Conservation (phyloP, 1,140 invertebrate species). For the Trichonephila clavata region DNA sequence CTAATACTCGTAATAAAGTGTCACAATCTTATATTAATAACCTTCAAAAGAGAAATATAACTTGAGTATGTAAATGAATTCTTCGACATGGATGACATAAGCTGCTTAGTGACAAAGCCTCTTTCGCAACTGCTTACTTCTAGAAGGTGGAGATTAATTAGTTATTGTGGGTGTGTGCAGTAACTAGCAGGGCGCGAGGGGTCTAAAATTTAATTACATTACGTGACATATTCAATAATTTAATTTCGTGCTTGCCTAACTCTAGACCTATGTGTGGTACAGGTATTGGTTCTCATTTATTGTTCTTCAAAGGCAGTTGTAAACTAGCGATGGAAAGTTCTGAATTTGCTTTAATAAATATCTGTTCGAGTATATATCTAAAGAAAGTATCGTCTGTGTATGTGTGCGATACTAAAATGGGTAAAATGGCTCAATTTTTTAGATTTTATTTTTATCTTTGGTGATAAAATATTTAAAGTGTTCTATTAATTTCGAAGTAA, state of each 20-base stretch:
- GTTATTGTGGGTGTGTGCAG: background rate
- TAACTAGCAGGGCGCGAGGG: background rate
- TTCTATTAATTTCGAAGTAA: too few relatives aligned
- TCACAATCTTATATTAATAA: conserved; percentile 7
- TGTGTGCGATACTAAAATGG: too few relatives aligned
- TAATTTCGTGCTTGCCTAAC: background rate
- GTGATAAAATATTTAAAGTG: too few relatives aligned
- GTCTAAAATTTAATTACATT: conserved; percentile 31
- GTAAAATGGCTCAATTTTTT: too few relatives aligned
- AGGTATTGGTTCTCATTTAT: background rate
- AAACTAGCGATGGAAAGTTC: background rate
- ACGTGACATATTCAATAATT: conserved; percentile 19
- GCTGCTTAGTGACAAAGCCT: conserved; percentile 9
- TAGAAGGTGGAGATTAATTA: background rate
- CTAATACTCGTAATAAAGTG: background rate
- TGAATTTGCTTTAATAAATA: too few relatives aligned
- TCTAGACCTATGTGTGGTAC: background rate
- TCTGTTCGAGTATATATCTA: too few relatives aligned
- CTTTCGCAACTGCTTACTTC: background rate
- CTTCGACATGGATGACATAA: background rate
- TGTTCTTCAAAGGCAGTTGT: background rate
- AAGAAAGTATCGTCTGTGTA: too few relatives aligned
- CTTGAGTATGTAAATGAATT: background rate
- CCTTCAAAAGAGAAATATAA: background rate
- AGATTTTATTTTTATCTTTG: too few relatives aligned